These are phyloP conservation scores for Selene dorsalis DNA, from an alignment of 2,797 vertebrate species.

Conservation along the genomic window DNA sequence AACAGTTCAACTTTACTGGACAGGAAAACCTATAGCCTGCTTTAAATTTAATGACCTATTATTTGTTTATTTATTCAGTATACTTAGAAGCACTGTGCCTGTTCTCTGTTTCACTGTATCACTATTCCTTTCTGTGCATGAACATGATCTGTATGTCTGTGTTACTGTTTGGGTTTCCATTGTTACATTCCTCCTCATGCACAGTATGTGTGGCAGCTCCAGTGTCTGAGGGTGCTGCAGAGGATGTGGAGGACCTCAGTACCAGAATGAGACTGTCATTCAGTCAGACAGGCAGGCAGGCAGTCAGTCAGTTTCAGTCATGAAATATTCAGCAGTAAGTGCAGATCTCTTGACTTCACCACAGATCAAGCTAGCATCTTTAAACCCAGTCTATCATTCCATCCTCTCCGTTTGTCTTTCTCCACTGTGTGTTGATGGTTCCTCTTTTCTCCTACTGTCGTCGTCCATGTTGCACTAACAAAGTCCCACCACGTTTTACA, in stretches of 20 bases:
- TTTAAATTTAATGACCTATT: neutral
- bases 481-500: conserved; percentile 18
- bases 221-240: conserved; percentile 16
- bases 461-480: neutral
- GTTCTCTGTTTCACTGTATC: neutral
- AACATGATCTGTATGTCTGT: neutral
- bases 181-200: conserved; percentile 9
- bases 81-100: neutral
- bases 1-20: neutral
- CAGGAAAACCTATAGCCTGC: neutral
- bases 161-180: neutral
- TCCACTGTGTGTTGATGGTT: conserved; percentile 2
- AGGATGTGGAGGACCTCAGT: conserved; percentile 21
- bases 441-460: conserved; percentile 2
- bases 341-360: conserved; percentile 64
- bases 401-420: conserved; percentile 37
- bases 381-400: conserved; percentile 53
- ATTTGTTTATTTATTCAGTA: neutral
- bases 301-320: conserved; percentile 65
- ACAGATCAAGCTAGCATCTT: conserved; percentile 41
- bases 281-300: conserved; percentile 46
- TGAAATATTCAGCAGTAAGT: conserved; percentile 82
- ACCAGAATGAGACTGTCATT: conserved; percentile 64
- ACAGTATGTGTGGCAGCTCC: conserved; percentile 3
- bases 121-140: neutral